A percentile compares a stretch with the other conserved stretches of the same genome.
These are phyloP conservation scores for Cyrtodaria siliqua DNA, from an alignment of 2,888 invertebrate species.

Conservation along the genomic window DNA sequence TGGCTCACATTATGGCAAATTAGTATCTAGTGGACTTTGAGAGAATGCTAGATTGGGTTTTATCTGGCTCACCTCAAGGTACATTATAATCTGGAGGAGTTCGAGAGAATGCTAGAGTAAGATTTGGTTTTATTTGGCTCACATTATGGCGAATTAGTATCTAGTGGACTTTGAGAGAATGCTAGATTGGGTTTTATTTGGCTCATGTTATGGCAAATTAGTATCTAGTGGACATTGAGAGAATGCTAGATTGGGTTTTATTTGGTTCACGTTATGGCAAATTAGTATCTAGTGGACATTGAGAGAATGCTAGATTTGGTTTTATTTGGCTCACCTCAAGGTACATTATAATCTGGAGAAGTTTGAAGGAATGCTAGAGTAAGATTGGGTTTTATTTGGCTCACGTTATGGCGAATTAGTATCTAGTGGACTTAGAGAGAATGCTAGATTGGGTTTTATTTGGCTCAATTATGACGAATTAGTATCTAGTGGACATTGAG, in stretches of 20 bases:
- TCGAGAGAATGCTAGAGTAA: constrained; percentile 79
- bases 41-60: too few relatives aligned
- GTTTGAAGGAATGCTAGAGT: too few relatives aligned
- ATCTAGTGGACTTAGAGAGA: constrained; percentile 74
- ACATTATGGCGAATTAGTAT: constrained; percentile 76
- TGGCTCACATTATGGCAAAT: too few relatives aligned
- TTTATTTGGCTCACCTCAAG: too few relatives aligned
- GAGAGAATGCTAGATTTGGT: constrained; percentile 68
- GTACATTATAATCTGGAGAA: too few relatives aligned
- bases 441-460: constrained; percentile 59
- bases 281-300: constrained; percentile 74
- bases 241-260: too few relatives aligned
- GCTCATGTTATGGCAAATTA: too few relatives aligned
- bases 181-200: constrained; percentile 48
- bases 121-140: constrained; percentile 44
- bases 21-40: too few relatives aligned
- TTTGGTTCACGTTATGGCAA: constrained; percentile 77
- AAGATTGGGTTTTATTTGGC: too few relatives aligned
- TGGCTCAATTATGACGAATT: too few relatives aligned
- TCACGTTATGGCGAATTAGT: constrained; percentile 77
- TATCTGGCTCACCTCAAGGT: constrained; percentile 79
- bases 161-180: constrained; percentile 73
- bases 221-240: too few relatives aligned
- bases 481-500: too few relatives aligned
- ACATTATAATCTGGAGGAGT: constrained; percentile 73